Conservation (phyloP, 2,888 invertebrate genomes). For the Dione juno region DNA sequence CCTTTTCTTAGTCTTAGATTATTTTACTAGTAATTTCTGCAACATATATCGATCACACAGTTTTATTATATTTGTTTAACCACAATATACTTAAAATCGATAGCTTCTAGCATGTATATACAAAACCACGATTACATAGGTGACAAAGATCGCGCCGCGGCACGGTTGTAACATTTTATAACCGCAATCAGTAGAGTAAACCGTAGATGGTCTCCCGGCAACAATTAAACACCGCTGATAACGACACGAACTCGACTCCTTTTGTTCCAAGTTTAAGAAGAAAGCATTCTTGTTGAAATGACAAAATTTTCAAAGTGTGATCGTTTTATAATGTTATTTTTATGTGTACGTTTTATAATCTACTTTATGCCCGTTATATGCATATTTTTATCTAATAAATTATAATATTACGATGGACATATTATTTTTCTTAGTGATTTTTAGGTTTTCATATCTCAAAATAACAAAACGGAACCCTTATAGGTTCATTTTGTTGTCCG, state of each 20-base stretch:
- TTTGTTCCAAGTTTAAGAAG: constrained; percentile 21
- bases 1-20: no score
- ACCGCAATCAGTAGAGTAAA: constrained; percentile 67
- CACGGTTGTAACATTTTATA: constrained; percentile 74
- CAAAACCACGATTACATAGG: constrained; percentile 44
- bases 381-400: no score
- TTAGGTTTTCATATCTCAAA: no score
- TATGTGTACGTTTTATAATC: no score
- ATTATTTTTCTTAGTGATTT: no score
- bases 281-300: constrained; percentile 15
- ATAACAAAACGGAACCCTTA: no score
- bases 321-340: neutral
- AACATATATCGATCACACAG: no score
- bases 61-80: no score
- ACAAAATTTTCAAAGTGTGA: neutral
- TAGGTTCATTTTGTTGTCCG: no score
- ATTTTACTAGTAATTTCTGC: no score
- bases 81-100: neutral
- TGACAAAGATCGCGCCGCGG: constrained; percentile 63
- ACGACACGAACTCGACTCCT: constrained; percentile 50
- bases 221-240: constrained; percentile 75
- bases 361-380: neutral
- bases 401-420: no score
- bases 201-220: constrained; percentile 69
- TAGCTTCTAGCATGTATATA: neutral